phyloP scores from a whole-genome alignment of 2,888 invertebrate species.

The Sarcophaga caerulescens region DNA sequence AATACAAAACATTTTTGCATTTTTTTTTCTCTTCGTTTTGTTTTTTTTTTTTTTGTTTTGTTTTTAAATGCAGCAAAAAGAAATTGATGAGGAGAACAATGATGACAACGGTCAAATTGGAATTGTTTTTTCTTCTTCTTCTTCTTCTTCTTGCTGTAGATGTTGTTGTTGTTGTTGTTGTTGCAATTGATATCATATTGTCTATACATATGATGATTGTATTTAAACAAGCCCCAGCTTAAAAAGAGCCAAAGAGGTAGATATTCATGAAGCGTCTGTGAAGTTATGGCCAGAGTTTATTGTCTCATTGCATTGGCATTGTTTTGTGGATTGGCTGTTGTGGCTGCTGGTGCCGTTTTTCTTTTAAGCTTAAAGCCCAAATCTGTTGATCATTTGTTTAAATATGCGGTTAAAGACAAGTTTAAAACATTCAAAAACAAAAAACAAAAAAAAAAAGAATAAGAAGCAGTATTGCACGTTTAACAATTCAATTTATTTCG shows the following conservation, averaged over 20 bases:
- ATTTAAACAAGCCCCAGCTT: constrained; percentile 38
- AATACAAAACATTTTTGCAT: constrained; percentile 74
- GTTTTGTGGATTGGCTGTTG: constrained; percentile 69
- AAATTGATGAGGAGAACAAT: constrained; percentile 65
- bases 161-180: constrained; percentile 25
- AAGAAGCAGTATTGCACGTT: constrained; percentile 76
- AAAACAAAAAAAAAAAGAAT: background rate
- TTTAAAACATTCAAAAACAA: constrained; percentile 65
- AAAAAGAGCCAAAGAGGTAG: background rate
- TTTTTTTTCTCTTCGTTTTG: constrained; percentile 27
- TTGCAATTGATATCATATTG: constrained; percentile 58
- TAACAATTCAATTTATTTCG: constrained; percentile 80
- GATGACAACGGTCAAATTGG: constrained; percentile 66
- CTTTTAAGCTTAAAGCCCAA: constrained; percentile 70
- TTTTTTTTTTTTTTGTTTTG: no score
- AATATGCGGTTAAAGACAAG: constrained; percentile 76
- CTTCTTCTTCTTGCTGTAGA: constrained; percentile 37
- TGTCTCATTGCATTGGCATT: constrained; percentile 66
- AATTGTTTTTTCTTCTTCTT: constrained; percentile 38
- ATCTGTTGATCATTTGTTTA: constrained; percentile 80
- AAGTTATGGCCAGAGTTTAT: constrained; percentile 67
- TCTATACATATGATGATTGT: constrained; percentile 39
- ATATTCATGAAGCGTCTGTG: constrained; percentile 54
- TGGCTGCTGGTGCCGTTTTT: constrained; percentile 14
- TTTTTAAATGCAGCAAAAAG: constrained; percentile 39